Conservation (phyloP, 2,113 vertebrate species). For the Clarias macrocephalus region DNA sequence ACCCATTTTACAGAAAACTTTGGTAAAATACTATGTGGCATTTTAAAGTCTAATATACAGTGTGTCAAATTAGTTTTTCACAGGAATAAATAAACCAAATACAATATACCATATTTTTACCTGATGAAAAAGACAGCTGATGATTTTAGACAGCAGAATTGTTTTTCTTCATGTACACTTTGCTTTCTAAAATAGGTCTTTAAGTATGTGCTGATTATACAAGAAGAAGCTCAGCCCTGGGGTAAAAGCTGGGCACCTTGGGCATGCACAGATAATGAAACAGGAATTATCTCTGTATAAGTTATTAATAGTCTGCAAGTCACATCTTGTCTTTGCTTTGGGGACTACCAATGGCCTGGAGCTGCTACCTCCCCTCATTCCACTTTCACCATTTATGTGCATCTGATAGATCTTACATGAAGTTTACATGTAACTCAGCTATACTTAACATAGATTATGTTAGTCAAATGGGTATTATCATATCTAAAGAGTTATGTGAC, state of each 20-base stretch:
- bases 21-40: neutral
- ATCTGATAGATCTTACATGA: neutral
- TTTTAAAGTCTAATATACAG: neutral
- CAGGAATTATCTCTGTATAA: constrained; percentile 72
- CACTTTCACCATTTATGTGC: constrained; percentile 50
- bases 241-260: constrained; percentile 61
- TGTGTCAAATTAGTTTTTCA: neutral
- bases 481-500: neutral
- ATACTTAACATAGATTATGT: neutral
- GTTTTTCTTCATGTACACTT: constrained; percentile 14
- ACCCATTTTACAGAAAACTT: neutral
- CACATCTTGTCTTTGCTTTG: constrained; percentile 65
- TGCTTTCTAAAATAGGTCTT: constrained; percentile 37
- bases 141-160: neutral
- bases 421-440: constrained; percentile 26
- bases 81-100: neutral
- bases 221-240: constrained; percentile 55
- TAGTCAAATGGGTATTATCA: neutral
- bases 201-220: constrained; percentile 59
- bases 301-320: constrained; percentile 74
- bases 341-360: constrained; percentile 60
- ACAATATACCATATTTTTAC: constrained; percentile 11
- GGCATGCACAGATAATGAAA: constrained; percentile 67
- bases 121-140: neutral
- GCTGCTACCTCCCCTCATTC: constrained; percentile 55